Conservation (phyloP, 2,113 vertebrate species). For the Mastomys coucha region DNA sequence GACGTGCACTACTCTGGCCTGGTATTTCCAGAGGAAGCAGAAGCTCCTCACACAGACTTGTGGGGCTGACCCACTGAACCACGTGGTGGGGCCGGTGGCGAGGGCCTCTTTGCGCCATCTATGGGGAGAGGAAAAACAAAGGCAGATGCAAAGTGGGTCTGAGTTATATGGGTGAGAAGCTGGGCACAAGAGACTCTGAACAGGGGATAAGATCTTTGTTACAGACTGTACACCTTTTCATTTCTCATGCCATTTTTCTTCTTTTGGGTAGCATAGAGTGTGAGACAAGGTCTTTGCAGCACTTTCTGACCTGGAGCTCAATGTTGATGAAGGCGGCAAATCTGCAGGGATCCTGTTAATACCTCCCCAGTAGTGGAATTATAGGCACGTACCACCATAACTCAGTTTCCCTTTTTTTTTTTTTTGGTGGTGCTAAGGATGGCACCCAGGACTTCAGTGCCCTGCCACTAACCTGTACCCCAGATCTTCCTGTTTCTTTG, state of each 20-base stretch:
- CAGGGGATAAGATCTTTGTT: neutral
- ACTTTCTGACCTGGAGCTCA: neutral
- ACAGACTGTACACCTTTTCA: neutral
- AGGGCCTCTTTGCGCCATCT: constrained; percentile 51
- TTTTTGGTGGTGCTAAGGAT: neutral
- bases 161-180: neutral
- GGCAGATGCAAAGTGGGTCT: neutral
- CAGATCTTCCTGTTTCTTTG: neutral
- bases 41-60: constrained; percentile 88
- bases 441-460: neutral
- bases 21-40: constrained; percentile 83
- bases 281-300: neutral
- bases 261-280: neutral
- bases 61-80: constrained; percentile 89
- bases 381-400: neutral
- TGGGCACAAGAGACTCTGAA: neutral
- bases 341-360: neutral
- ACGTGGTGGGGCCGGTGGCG: constrained; percentile 86
- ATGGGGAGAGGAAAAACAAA: neutral
- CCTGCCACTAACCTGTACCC: neutral
- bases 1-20: neutral
- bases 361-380: neutral
- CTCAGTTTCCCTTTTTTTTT: neutral
- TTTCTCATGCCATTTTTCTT: neutral
- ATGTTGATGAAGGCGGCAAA: neutral